phyloP scores from a whole-genome alignment of 1,140 invertebrate species.

The Sarcophaga bullata region DNA sequence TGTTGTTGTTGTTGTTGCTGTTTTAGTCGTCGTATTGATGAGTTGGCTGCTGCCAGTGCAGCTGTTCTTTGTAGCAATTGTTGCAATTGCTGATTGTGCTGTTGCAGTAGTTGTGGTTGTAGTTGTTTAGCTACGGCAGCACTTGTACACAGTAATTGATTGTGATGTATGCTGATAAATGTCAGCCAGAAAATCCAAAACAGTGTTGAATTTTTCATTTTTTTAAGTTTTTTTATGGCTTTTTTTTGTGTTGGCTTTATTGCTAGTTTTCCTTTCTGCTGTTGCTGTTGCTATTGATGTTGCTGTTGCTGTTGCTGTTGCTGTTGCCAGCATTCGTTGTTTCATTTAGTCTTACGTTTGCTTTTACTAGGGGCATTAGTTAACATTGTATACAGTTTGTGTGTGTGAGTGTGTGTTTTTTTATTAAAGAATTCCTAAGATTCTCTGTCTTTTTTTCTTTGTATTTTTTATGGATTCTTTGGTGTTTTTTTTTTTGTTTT shows the following conservation, averaged over 20 bases:
- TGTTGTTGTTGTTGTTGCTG: slow-evolving; percentile 36
- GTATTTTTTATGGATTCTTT: slow-evolving; percentile 25
- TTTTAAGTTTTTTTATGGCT: background rate
- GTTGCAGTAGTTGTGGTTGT: background rate
- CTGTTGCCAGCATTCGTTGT: slow-evolving; percentile 10
- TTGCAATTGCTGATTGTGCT: background rate
- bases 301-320: slow-evolving; percentile 10
- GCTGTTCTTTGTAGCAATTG: background rate
- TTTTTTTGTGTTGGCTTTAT: background rate
- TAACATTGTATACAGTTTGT: background rate
- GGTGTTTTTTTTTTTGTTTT: background rate
- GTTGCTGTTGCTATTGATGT: background rate
- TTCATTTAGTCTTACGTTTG: slow-evolving; percentile 21
- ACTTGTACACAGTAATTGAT: slow-evolving; percentile 55
- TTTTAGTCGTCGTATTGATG: background rate
- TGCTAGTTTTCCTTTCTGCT: too few species aligned
- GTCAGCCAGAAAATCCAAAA: slow-evolving; percentile 63
- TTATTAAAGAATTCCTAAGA: slow-evolving; percentile 1
- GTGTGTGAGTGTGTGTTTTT: background rate
- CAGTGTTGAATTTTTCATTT: slow-evolving; percentile 44
- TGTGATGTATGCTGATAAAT: slow-evolving; percentile 52
- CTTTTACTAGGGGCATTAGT: background rate
- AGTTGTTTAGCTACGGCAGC: slow-evolving; percentile 24
- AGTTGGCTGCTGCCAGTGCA: background rate
- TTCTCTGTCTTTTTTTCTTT: background rate